phyloP scores from a whole-genome alignment of 1,140 invertebrate species.

The Rhopalosiphum padi region DNA sequence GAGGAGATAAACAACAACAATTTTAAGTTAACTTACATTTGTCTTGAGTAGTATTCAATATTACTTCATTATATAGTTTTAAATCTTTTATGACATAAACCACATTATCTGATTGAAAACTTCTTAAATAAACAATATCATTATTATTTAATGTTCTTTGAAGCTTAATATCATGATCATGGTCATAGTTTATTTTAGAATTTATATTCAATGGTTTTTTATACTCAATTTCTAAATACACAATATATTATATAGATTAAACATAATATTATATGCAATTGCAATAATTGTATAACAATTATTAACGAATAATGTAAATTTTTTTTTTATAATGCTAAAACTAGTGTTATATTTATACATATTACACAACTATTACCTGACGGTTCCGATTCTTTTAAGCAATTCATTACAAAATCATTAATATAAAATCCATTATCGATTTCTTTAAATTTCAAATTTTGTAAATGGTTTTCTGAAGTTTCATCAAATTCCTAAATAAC shows the following conservation, averaged over 20 bases:
- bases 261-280: no score
- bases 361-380: background rate
- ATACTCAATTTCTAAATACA: no score
- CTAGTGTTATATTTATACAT: background rate
- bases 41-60: background rate
- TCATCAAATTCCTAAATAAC: constrained; percentile 16
- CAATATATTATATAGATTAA: background rate
- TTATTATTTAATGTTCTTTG: background rate
- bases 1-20: no score
- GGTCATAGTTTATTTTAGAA: no score
- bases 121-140: constrained; percentile 23
- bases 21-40: background rate
- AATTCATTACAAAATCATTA: background rate
- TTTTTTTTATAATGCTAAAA: no score
- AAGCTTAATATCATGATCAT: background rate
- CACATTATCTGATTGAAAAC: background rate
- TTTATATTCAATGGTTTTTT: no score
- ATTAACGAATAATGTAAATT: background rate
- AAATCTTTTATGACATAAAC: background rate
- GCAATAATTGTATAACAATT: background rate
- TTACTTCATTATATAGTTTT: background rate
- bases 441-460: constrained; percentile 22
- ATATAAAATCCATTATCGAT: background rate
- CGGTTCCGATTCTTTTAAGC: no score
- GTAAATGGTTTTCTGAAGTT: background rate